A percentile compares a stretch with the other conserved stretches of the same genome.
phyloP scores from a whole-genome alignment of 2,113 vertebrate species.

The Rafetus swinhoei region DNA sequence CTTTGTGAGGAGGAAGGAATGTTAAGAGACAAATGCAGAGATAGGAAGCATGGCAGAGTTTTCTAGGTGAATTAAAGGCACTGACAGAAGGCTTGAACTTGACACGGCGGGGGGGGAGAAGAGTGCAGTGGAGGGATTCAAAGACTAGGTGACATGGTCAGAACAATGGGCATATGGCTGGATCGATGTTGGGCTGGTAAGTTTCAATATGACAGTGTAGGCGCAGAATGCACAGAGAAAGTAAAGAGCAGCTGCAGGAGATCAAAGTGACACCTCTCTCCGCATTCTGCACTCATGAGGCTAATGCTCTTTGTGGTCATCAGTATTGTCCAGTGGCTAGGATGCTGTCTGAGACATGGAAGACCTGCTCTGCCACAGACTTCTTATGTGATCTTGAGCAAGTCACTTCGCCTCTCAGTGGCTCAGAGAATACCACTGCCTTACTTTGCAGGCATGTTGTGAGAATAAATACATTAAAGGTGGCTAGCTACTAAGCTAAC shows the following conservation, averaged over 20 bases:
- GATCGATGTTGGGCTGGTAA: neutral
- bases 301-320: too few species aligned
- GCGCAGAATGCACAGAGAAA: neutral
- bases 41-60: neutral
- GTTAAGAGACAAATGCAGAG: too few species aligned
- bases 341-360: neutral
- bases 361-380: neutral
- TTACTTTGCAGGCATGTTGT: too few species aligned
- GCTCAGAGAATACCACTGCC: too few species aligned
- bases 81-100: neutral
- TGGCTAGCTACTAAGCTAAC: neutral
- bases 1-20: neutral
- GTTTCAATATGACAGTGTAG: neutral
- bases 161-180: neutral
- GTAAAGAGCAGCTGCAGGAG: rapidly evolving
- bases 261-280: neutral
- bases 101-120: neutral
- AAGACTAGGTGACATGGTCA: neutral
- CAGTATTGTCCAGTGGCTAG: too few species aligned
- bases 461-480: too few species aligned
- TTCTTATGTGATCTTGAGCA: neutral
- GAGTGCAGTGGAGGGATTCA: neutral
- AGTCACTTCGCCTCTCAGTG: neutral
- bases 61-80: neutral
- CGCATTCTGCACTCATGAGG: too few species aligned